Evolutionary conservation across 1,140 invertebrate genomes (phyloP).

Genomic region (Myzus persicae): DNA sequence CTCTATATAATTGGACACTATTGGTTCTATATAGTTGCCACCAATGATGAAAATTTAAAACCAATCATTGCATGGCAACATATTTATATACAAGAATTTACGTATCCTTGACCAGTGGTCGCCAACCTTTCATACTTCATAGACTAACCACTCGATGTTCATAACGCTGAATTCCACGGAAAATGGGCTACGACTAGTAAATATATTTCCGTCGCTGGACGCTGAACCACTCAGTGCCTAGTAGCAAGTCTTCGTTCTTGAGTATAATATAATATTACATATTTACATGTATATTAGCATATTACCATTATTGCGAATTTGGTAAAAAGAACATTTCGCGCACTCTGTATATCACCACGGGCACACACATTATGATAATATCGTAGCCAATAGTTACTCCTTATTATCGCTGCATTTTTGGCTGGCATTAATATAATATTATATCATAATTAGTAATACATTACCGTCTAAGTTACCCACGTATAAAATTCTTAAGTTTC

Average conservation of each 20-base stretch:
- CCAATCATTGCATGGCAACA: not conserved
- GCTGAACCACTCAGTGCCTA: not conserved
- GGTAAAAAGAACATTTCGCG: not conserved
- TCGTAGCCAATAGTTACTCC: not conserved
- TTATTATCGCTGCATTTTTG: not conserved
- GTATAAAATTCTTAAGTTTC: not conserved
- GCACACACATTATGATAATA: not conserved
- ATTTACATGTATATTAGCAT: not conserved
- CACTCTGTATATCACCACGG: not conserved
- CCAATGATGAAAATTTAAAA: not conserved
- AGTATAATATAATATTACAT: too few relatives aligned
- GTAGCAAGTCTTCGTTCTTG: too few relatives aligned
- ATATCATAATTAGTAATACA: too few relatives aligned
- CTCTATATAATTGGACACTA: not conserved
- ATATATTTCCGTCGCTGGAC: not conserved
- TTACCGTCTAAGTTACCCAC: not conserved
- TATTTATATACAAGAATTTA: not conserved
- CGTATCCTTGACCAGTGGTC: not conserved
- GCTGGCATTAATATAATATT: not conserved
- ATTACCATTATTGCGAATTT: not conserved
- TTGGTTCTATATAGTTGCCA: not conserved
- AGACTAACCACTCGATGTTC: not conserved
- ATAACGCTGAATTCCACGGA: not conserved
- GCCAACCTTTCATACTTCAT: not conserved
- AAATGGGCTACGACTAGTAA: too few relatives aligned